phyloP scores from a whole-genome alignment of 2,113 vertebrate species.

The Misgurnus anguillicaudatus region DNA sequence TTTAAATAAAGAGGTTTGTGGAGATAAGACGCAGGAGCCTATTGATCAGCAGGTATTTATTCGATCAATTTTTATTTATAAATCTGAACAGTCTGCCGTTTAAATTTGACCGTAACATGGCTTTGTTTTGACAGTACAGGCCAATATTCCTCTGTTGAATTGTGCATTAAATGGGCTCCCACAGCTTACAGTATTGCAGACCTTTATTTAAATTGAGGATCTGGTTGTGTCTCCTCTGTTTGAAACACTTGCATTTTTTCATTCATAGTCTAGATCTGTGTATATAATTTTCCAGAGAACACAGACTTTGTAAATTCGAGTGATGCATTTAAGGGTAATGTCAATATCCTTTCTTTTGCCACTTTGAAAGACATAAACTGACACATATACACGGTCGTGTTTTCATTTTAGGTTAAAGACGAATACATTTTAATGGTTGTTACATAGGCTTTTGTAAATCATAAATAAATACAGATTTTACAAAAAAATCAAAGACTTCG shows the following conservation, averaged over 20 bases:
- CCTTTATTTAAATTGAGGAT: slow-evolving; percentile 31
- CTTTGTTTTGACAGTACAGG: slow-evolving; percentile 33
- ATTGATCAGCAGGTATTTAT: slow-evolving; percentile 73
- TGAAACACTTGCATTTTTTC: slow-evolving; percentile 33
- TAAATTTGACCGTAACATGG: slow-evolving; percentile 25
- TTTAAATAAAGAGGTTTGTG: slow-evolving; percentile 55
- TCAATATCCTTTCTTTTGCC: slow-evolving; percentile 49
- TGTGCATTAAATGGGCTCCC: slow-evolving; percentile 39
- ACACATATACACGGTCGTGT: slow-evolving; percentile 47
- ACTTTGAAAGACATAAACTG: slow-evolving; percentile 56
- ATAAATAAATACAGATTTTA: slow-evolving; percentile 82
- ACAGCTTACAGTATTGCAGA: slow-evolving; percentile 44
- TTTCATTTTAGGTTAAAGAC: slow-evolving; percentile 70
- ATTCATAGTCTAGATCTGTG: slow-evolving; percentile 59
- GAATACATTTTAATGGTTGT: slow-evolving; percentile 70
- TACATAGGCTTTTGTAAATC: slow-evolving; percentile 82
- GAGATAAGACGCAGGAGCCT: slow-evolving; percentile 30
- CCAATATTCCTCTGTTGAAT: slow-evolving; percentile 38
- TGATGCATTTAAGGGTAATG: slow-evolving; percentile 46
- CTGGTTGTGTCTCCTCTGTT: slow-evolving; percentile 35
- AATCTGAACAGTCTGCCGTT: slow-evolving; percentile 54
- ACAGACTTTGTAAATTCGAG: slow-evolving; percentile 53
- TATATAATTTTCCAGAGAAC: slow-evolving; percentile 62
- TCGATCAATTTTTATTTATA: slow-evolving; percentile 63
- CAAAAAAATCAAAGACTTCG: slow-evolving; percentile 50